Conservation (phyloP, 2,888 invertebrate species). For the Zhuqinia jingwanae region DNA sequence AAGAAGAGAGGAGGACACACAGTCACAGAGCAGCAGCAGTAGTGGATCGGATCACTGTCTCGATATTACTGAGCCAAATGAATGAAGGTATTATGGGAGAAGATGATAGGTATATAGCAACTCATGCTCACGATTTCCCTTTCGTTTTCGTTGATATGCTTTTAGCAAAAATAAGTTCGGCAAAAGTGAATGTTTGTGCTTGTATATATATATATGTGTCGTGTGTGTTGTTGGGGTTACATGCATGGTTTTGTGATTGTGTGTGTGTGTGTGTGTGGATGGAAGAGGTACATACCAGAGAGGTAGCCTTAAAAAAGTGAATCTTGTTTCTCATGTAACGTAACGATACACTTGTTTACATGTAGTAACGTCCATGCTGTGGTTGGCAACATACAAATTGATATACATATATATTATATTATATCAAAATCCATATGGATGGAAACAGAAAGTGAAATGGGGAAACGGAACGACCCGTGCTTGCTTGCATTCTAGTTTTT, state of each 20-base stretch:
- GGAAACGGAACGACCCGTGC: slow-evolving; percentile 17
- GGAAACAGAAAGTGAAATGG: slow-evolving; percentile 33
- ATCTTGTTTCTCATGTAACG: not conserved
- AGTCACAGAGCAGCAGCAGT: not conserved
- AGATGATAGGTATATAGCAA: slow-evolving; percentile 31
- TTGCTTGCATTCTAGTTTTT: slow-evolving; percentile 6
- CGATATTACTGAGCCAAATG: slow-evolving; percentile 20
- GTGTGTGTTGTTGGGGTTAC: not conserved
- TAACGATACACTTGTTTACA: slow-evolving; percentile 5
- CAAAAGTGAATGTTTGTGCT: slow-evolving; percentile 37
- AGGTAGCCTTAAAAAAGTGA: not conserved
- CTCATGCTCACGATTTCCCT: slow-evolving; percentile 36
- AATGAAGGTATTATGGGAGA: slow-evolving; percentile 42
- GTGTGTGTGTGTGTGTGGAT: not conserved
- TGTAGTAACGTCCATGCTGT: not conserved
- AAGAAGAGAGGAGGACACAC: slow-evolving; percentile 12
- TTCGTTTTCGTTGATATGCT: slow-evolving; percentile 37
- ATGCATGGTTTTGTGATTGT: not conserved
- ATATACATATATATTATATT: not conserved
- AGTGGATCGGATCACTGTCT: slow-evolving; percentile 13
- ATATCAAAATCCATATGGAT: not conserved
- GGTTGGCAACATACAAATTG: not conserved
- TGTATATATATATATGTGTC: no score
- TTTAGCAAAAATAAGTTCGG: no score
- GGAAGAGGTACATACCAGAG: not conserved